Percentiles rank a stretch among this genome's conserved stretches.
These are phyloP conservation scores for Nematostella vectensis DNA, from an alignment of 92 coral and sea anemone species.

Conservation along the genomic window DNA sequence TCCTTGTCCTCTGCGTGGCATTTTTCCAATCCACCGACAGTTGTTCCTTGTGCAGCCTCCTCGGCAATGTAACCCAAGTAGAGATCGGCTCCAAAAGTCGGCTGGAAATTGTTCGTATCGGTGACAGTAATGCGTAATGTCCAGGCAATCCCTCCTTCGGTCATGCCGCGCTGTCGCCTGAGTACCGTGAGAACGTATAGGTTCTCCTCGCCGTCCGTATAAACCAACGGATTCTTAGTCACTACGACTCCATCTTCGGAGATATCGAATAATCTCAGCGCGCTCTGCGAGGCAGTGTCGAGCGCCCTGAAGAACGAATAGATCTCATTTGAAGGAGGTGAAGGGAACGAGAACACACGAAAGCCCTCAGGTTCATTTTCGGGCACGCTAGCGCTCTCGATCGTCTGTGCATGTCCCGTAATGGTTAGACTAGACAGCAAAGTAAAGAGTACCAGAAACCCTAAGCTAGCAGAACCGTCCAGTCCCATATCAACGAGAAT, in stretches of 20 bases:
- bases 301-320: slow-evolving; percentile 51
- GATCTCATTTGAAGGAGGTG: slow-evolving; percentile 44
- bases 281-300: slow-evolving; percentile 30
- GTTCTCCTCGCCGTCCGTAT: slow-evolving; percentile 39
- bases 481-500: slow-evolving; percentile 18
- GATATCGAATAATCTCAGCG: slow-evolving; percentile 48
- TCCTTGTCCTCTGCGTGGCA: slow-evolving; percentile 76
- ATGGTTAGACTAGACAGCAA: slow-evolving; percentile 3
- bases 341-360: slow-evolving; percentile 38
- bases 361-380: slow-evolving; percentile 38
- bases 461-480: slow-evolving; percentile 15
- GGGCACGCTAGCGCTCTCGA: slow-evolving; percentile 7
- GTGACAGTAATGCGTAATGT: slow-evolving; percentile 50
- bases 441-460: background rate
- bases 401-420: slow-evolving; percentile 8
- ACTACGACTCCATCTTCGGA: slow-evolving; percentile 56
- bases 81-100: slow-evolving; percentile 48
- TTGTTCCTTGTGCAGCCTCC: slow-evolving; percentile 18
- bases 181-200: slow-evolving; percentile 45
- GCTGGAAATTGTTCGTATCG: slow-evolving; percentile 60
- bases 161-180: slow-evolving; percentile 41
- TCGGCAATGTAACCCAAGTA: slow-evolving; percentile 60
- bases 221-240: slow-evolving; percentile 44
- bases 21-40: slow-evolving; percentile 59
- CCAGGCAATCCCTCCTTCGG: slow-evolving; percentile 49